Evolutionary conservation across 2,113 vertebrate genomes (phyloP).

Genomic region (Tupaia tana): DNA sequence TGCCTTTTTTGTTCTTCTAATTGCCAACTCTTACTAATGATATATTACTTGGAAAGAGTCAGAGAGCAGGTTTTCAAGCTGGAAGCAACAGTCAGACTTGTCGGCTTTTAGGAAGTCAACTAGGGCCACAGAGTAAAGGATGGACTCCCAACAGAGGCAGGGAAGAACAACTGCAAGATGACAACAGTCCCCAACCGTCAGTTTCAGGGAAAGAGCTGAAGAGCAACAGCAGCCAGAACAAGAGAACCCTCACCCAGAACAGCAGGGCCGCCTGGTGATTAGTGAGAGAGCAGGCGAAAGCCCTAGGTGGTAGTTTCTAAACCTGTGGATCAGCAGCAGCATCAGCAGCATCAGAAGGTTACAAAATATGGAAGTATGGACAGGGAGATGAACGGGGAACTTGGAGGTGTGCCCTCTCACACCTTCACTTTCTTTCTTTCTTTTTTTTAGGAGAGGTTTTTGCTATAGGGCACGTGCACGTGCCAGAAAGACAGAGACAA

Average conservation of each 20-base stretch:
- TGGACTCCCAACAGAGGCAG: neutral
- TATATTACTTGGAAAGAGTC: conserved; percentile 16
- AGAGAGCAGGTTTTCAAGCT: neutral
- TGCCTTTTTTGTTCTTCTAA: neutral
- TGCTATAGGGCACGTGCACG: too few species aligned
- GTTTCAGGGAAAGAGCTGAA: neutral
- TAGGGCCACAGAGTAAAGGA: neutral
- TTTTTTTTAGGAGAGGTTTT: too few species aligned
- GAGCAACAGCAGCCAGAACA: neutral
- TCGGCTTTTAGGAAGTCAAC: neutral
- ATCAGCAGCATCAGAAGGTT: neutral
- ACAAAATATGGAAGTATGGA: neutral
- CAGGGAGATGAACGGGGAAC: neutral
- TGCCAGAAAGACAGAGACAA: too few species aligned
- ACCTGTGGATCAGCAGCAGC: neutral
- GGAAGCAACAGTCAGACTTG: conserved; percentile 8
- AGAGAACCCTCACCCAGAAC: neutral
- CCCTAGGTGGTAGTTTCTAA: neutral
- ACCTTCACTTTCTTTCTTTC: neutral
- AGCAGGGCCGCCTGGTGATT: neutral
- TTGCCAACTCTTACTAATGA: neutral
- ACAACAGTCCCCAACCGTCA: neutral
- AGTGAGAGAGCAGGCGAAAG: neutral
- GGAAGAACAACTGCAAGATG: neutral
- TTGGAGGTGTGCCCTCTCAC: neutral